Evolutionary conservation across 2,113 vertebrate species (phyloP).

Genomic region (Morone saxatilis): DNA sequence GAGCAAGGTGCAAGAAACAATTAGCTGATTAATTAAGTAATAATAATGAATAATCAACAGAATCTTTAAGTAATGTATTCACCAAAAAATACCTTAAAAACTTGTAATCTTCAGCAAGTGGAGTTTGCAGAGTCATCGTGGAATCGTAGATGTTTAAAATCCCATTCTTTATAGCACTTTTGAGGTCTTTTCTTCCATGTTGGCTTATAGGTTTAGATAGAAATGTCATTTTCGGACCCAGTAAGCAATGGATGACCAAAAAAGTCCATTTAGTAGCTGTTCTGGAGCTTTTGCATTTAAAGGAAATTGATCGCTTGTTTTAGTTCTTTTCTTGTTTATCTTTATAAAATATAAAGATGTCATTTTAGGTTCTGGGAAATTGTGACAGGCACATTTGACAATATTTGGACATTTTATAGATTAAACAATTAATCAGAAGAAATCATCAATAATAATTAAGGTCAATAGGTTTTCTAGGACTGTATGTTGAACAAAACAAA

Average conservation of each 20-base stretch:
- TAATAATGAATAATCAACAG: too few relatives aligned
- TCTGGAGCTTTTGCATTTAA: too few relatives aligned
- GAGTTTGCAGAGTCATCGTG: too few relatives aligned
- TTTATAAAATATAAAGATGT: neutral
- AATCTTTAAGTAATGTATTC: neutral
- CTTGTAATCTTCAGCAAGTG: neutral
- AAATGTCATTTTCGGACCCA: neutral
- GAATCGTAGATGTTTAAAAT: too few relatives aligned
- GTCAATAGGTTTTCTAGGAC: too few relatives aligned
- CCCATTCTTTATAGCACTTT: neutral
- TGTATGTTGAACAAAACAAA: too few relatives aligned
- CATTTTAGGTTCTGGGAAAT: neutral
- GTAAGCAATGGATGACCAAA: neutral
- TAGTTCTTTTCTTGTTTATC: too few relatives aligned
- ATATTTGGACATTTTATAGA: neutral
- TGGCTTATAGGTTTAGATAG: neutral
- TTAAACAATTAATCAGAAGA: neutral
- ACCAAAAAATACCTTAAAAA: neutral
- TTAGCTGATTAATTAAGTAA: too few relatives aligned
- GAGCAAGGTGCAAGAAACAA: too few relatives aligned
- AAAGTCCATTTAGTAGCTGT: neutral
- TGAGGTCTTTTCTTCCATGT: neutral
- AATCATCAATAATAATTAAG: too few relatives aligned
- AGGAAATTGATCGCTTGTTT: too few relatives aligned
- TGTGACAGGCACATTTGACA: too few relatives aligned